These are phyloP conservation scores for Lutjanus campechanus DNA, from an alignment of 2,797 vertebrate species.

Conservation along the genomic window DNA sequence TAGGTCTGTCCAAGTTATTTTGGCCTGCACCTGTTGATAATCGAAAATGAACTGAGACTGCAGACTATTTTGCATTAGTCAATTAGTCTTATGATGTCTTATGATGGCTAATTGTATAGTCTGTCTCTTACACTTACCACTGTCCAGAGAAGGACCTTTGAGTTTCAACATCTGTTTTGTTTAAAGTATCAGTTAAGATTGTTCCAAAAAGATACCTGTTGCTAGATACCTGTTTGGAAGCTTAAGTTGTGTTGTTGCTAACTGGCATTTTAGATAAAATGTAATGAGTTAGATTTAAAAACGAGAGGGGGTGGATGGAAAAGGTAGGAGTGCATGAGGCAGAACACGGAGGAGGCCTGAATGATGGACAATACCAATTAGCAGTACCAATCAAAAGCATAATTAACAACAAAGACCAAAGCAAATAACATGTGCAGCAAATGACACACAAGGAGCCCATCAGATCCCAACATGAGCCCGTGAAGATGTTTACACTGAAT, in stretches of 20 bases:
- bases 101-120: too few species aligned
- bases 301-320: too few species aligned
- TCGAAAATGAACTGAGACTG: too few species aligned
- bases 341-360: background rate
- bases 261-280: background rate
- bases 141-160: too few species aligned
- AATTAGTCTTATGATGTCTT: too few species aligned
- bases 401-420: background rate
- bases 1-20: too few species aligned
- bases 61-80: too few species aligned
- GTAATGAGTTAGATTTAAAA: background rate
- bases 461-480: conserved; percentile 7
- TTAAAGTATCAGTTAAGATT: too few species aligned
- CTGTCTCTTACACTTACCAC: too few species aligned
- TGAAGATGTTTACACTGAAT: conserved; percentile 36
- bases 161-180: too few species aligned
- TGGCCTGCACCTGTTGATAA: too few species aligned
- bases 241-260: background rate
- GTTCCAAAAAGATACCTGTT: background rate
- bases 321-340: background rate
- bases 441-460: background rate
- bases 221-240: background rate
- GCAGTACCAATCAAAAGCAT: conserved; percentile 6
- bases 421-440: conserved; percentile 8
- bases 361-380: conserved; percentile 24